phyloP scores from a whole-genome alignment of 2,888 invertebrate species.

The Alitta virens region DNA sequence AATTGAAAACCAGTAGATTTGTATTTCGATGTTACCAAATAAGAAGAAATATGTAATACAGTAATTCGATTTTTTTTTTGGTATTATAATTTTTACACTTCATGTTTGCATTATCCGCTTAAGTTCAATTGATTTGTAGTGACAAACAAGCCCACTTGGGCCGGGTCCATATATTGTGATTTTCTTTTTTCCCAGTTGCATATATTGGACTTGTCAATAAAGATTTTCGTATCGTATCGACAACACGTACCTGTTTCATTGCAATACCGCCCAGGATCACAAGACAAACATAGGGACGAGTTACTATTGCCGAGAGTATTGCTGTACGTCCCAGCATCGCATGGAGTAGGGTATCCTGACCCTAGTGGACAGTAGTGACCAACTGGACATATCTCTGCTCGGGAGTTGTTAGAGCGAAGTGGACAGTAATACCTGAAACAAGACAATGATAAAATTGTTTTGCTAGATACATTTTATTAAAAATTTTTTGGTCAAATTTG shows the following conservation, averaged over 20 bases:
- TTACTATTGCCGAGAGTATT: constrained; percentile 39
- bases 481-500: background rate
- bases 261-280: constrained; percentile 51
- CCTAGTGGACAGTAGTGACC: constrained; percentile 45
- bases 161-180: no score
- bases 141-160: no score
- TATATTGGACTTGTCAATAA: no score
- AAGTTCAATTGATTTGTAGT: no score
- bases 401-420: constrained; percentile 39
- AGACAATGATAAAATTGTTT: background rate
- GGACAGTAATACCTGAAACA: constrained; percentile 12
- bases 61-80: no score
- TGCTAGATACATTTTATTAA: background rate
- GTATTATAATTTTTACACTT: no score
- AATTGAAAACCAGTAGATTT: no score
- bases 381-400: constrained; percentile 38
- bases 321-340: constrained; percentile 42
- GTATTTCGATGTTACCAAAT: no score
- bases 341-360: constrained; percentile 38
- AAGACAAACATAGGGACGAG: constrained; percentile 39
- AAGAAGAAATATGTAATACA: no score
- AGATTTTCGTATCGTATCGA: no score
- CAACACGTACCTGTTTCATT: constrained; percentile 46
- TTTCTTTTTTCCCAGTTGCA: no score
- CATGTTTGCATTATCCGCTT: no score